A percentile compares a stretch with the other conserved stretches of the same genome.
phyloP scores from a whole-genome alignment of 2,888 invertebrate genomes.

The Dexiosoma caninum region DNA sequence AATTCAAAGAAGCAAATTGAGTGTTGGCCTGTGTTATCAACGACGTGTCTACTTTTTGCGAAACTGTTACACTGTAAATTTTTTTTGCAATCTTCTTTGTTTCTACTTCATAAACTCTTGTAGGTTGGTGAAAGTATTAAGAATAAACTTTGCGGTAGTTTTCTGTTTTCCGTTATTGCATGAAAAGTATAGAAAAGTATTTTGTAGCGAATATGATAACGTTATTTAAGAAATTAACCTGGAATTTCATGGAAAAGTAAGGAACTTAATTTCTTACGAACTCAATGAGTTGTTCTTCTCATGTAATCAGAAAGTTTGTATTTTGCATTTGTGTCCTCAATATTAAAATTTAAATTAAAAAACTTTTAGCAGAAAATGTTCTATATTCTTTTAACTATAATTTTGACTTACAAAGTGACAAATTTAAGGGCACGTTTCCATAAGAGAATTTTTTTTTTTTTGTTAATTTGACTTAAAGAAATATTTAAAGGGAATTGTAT shows the following conservation, averaged over 20 bases:
- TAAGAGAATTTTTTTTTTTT: too few relatives aligned
- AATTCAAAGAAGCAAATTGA: too few relatives aligned
- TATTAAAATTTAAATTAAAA: conserved; percentile 3
- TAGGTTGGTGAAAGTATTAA: conserved; percentile 26
- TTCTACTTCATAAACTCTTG: neutral
- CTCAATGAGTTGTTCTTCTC: neutral
- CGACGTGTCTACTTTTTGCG: too few relatives aligned
- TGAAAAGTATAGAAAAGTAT: neutral
- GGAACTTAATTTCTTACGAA: neutral
- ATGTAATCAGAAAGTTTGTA: neutral
- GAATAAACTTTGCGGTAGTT: conserved; percentile 20
- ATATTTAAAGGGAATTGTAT: too few relatives aligned
- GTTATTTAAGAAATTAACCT: conserved; percentile 48
- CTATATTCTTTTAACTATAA: too few relatives aligned
- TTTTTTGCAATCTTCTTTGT: neutral
- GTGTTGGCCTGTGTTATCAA: too few relatives aligned
- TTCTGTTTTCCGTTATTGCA: neutral
- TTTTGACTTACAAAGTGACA: too few relatives aligned
- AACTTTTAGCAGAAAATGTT: neutral
- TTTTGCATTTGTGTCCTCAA: neutral
- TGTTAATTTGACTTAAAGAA: too few relatives aligned
- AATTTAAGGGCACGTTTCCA: too few relatives aligned
- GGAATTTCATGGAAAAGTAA: neutral
- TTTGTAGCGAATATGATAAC: conserved; percentile 37
- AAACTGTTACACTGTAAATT: neutral